phyloP scores from a whole-genome alignment of 1,140 invertebrate species.

The Sipha flava region DNA sequence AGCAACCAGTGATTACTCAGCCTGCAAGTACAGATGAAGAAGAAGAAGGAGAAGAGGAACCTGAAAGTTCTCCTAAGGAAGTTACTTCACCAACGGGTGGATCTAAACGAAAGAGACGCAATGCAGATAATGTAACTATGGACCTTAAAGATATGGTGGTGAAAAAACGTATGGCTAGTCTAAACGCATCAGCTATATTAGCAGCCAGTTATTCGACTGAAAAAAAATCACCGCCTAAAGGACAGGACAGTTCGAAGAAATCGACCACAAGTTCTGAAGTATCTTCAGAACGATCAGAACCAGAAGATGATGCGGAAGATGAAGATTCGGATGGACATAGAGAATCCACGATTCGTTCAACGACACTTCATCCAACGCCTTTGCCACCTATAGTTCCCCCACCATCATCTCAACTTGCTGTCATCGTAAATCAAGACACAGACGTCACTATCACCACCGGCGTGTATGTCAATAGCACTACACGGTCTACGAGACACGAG shows the following conservation, averaged over 20 bases:
- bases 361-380: conserved; percentile 5
- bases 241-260: conserved; percentile 34
- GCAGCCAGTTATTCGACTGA: conserved; percentile 77
- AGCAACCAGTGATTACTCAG: neutral
- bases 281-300: conserved; percentile 29
- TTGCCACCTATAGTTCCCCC: conserved; percentile 8
- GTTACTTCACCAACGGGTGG: neutral
- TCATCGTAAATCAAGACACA: conserved; percentile 54
- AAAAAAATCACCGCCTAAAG: conserved; percentile 47
- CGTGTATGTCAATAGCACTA: conserved; percentile 65
- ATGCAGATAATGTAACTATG: conserved; percentile 62
- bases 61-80: neutral
- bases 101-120: conserved; percentile 42
- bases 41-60: neutral
- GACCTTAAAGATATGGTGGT: conserved; percentile 81
- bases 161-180: conserved; percentile 80
- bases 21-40: neutral
- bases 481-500: conserved; percentile 63
- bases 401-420: conserved; percentile 30
- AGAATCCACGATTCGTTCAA: conserved; percentile 35
- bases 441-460: conserved; percentile 79
- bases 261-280: conserved; percentile 19
- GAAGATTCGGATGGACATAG: conserved; percentile 45
- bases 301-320: conserved; percentile 42
- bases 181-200: conserved; percentile 85